A percentile compares a stretch with the other conserved stretches of the same genome.
Conservation (phyloP, 2,113 vertebrate genomes). For the Vulpes vulpes region DNA sequence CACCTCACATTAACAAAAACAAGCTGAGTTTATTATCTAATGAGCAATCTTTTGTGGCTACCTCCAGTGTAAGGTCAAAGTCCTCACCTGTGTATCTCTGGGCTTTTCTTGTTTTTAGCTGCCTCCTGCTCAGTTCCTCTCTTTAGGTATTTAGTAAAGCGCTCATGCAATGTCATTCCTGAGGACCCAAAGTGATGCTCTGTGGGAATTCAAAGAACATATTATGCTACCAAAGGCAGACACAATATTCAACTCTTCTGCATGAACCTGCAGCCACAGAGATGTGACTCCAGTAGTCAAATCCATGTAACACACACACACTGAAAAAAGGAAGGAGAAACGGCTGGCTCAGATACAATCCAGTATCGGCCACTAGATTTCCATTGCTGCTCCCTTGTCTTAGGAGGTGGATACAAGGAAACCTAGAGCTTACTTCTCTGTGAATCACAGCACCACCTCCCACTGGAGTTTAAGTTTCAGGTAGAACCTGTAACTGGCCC, state of each 20-base stretch:
- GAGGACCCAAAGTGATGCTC: constrained; percentile 97
- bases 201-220: constrained; percentile 83
- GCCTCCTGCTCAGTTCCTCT: constrained; percentile 96
- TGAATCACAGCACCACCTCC: background rate
- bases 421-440: background rate
- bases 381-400: background rate
- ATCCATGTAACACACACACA: constrained; percentile 33
- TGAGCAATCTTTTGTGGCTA: constrained; percentile 2
- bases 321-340: background rate
- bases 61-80: background rate
- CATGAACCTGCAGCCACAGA: background rate
- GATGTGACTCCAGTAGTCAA: background rate
- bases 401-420: background rate
- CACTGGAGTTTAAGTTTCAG: constrained; percentile 26
- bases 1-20: background rate
- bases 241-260: background rate
- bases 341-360: background rate
- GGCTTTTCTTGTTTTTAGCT: constrained; percentile 97
- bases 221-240: background rate
- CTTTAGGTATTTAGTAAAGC: constrained; percentile 98
- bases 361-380: background rate
- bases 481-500: background rate
- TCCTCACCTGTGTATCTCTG: constrained; percentile 98
- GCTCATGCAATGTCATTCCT: constrained; percentile 96
- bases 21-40: background rate